A percentile compares a stretch with the other conserved stretches of the same genome.
Evolutionary conservation across 1,140 invertebrate genomes (phyloP).

Genomic region (Cyclargus thomasi): DNA sequence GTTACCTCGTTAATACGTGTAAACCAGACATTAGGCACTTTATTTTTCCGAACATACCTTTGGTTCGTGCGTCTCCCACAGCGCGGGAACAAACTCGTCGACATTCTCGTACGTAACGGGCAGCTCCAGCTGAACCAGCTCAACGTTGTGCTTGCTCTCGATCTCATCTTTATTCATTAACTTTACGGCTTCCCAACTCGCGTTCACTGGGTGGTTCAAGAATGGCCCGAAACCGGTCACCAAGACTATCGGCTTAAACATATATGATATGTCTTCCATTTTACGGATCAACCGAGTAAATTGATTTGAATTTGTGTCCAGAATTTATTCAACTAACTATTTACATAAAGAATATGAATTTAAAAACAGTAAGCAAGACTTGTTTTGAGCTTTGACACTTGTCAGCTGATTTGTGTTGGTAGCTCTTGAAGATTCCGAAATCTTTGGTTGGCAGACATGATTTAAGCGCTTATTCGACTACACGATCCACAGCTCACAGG

Average conservation of each 20-base stretch:
- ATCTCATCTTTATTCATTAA: constrained; percentile 70
- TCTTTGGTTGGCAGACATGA: too few relatives aligned
- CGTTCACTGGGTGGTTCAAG: constrained; percentile 79
- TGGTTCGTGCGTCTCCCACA: constrained; percentile 81
- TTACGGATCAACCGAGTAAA: background rate
- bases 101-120: constrained; percentile 82
- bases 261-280: constrained; percentile 45
- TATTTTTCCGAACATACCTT: constrained; percentile 64
- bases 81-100: constrained; percentile 75
- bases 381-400: constrained; percentile 16
- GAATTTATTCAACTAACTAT: too few relatives aligned
- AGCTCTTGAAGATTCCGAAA: background rate
- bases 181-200: constrained; percentile 86
- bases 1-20: too few relatives aligned
- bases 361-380: constrained; percentile 5
- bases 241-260: constrained; percentile 68
- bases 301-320: too few relatives aligned
- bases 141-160: constrained; percentile 70
- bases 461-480: too few relatives aligned
- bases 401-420: constrained; percentile 54
- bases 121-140: constrained; percentile 78
- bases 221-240: constrained; percentile 88
- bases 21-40: too few relatives aligned
- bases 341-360: background rate
- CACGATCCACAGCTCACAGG: too few relatives aligned